phyloP scores from a whole-genome alignment of 2,888 invertebrate species.

The Cheilosia soror region DNA sequence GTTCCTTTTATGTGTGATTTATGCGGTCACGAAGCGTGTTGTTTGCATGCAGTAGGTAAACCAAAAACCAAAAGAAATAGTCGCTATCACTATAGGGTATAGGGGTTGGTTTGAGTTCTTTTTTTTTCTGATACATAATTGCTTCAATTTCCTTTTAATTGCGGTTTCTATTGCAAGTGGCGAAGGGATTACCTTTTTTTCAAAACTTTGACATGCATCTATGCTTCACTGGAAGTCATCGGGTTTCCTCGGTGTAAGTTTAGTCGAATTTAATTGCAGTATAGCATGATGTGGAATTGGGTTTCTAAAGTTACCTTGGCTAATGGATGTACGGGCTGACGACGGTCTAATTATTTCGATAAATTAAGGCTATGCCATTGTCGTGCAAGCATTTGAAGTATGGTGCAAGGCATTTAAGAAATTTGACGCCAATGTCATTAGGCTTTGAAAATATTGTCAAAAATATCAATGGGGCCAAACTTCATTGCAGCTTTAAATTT shows the following conservation, averaged over 20 bases:
- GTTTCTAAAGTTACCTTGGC: neutral
- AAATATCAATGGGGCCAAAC: no score
- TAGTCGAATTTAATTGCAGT: slow-evolving; percentile 39
- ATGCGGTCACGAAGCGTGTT: slow-evolving; percentile 56
- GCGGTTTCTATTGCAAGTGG: slow-evolving; percentile 66
- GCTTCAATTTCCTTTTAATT: slow-evolving; percentile 70
- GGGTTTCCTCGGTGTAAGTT: slow-evolving; percentile 8
- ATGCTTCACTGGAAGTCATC: neutral
- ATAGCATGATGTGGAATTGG: slow-evolving; percentile 31
- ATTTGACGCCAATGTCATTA: no score
- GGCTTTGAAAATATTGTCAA: no score
- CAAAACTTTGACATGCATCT: slow-evolving; percentile 18
- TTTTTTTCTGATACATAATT: slow-evolving; percentile 42
- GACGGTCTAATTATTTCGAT: no score
- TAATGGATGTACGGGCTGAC: neutral
- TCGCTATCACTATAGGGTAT: neutral
- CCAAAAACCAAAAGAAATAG: neutral
- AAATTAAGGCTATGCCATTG: neutral
- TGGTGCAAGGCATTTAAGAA: no score
- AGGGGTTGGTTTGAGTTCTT: slow-evolving; percentile 10
- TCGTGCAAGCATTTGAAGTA: neutral
- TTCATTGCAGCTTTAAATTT: no score
- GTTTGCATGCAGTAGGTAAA: slow-evolving; percentile 27
- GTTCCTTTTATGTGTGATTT: slow-evolving; percentile 54
- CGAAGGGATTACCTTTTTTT: slow-evolving; percentile 11